Evolutionary conservation across 1,140 invertebrate genomes (phyloP), one percentile per base, ranked within the genome.

Genomic region (Drosophila chauvacae): DNA sequence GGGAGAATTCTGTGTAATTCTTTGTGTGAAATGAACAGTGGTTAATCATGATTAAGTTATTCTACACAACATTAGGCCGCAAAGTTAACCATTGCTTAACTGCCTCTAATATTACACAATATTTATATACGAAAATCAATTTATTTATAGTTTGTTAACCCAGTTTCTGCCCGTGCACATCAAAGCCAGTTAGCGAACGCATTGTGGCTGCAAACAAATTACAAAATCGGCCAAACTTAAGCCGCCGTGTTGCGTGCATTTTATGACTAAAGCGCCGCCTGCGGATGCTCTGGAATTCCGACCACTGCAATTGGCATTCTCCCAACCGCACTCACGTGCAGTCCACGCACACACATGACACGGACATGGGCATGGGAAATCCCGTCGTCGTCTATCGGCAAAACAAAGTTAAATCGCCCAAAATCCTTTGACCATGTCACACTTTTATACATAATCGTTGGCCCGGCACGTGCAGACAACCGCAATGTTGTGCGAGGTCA

Each of bases 401-500:
- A 71, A 60, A 79, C 77, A 79, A 80, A 80, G 75, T 81, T 81
- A 85, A 85, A 85, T 85, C 48, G 61, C 47, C 51, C 50, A 77
- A 80, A 80, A 72, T 85, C 62, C 81, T 80, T 84, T 77, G 77
- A 74, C 63, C 81, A 72, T 73, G 81, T 80, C 66, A 71, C 53
- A 71, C 53, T 81, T 77, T 83, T 68, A 71, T 70, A 75, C 68
- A 86, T 68, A 86, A 79, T 74, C 56, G 77, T 63, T 58, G 61
- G 41, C 57, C 66, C 48, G 74, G 80, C 80, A 88, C 85, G 80
- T 80, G 71, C 76, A 80, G 73, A 76, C 74, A 87, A 80, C 84
- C 84, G 76, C 77, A 90, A 77, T 83, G 77, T 84, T 80, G 80
- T 76, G 60, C 55, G 58, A 60, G 58, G 45, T 58, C 57, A 20